Base-by-base conservation (phyloP, 2,113 vertebrate genomes). In the Acrocephalus kingi region DNA sequence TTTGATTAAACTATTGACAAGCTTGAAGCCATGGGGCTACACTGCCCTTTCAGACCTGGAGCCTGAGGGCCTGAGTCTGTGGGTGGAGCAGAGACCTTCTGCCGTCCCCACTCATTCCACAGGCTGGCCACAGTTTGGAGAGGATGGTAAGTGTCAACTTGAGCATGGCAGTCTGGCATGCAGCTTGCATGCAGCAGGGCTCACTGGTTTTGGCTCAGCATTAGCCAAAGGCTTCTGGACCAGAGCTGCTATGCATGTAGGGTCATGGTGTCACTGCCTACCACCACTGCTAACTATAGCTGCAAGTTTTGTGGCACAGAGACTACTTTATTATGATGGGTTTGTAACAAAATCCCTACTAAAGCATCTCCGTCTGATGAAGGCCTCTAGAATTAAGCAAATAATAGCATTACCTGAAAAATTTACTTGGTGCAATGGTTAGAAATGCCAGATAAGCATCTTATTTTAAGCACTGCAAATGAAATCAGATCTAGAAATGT, bases 21-120 rank as follows among this genome's bases (percentile, higher is more conserved):
- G 33, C 13, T 51, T 84, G 45, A 92, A 74, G 59, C n/a, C 73
- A 62, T 7, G 13, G 11, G 17, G 54, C 20, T 80, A 51, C 24
- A 63, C 41, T 22, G 78, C 10, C 25, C 35, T 79, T 76, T 58
- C 35, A 75, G 82, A 72, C 35, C 43, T 72, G 62, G 48, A 85
- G 35, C 39, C 35, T 87, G 54, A 84, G 37, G 58, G 33, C 24
- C 13, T 23, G 46, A 61, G 46, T 81, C 55, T 84, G 33, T 1
- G 3, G 45, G 46, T 46, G 39, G 48, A 78, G 71, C 30, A 24
- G 61, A 69, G 79, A 75, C 31, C 63, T 88, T 58, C 64, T 72
- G 56, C 35, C 0, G 0, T 66, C 25, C n/a, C 51, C 0, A 0
- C 41, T 78, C 43, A 25, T 62, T 48, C n/a, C 28, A 22, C 41